Evolutionary conservation across 2,113 vertebrate species (phyloP).

Genomic region (Centropus bengalensis): DNA sequence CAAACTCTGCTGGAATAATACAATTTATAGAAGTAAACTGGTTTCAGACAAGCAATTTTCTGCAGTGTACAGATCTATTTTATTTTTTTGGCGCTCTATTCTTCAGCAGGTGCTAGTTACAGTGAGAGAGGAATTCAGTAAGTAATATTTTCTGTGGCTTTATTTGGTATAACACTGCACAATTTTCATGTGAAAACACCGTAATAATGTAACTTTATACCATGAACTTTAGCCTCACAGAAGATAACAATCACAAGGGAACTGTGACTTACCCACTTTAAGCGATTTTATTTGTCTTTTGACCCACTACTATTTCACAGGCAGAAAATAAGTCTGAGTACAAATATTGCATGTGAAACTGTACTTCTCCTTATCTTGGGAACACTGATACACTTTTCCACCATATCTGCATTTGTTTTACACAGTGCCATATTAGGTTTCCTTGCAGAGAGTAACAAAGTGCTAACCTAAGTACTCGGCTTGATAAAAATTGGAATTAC

Average conservation of each 20-base stretch:
- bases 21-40: neutral
- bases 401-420: conserved; percentile 45
- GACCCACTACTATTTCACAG: neutral
- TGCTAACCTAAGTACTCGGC: conserved; percentile 43
- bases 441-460: neutral
- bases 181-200: neutral
- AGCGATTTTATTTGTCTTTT: conserved; percentile 24
- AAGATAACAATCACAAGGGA: neutral
- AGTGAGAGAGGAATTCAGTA: neutral
- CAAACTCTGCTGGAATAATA: neutral
- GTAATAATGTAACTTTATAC: neutral
- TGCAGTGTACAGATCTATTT: neutral
- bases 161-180: neutral
- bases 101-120: neutral
- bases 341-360: neutral
- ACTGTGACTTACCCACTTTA: neutral
- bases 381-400: neutral
- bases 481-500: conserved; percentile 28
- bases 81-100: neutral
- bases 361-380: conserved; percentile 14
- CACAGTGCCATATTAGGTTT: neutral
- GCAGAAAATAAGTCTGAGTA: neutral
- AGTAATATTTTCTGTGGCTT: neutral
- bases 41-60: neutral
- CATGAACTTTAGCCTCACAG: neutral